Base-by-base conservation (phyloP, 2,888 invertebrate genomes). In the Drosophila algonquin region DNA sequence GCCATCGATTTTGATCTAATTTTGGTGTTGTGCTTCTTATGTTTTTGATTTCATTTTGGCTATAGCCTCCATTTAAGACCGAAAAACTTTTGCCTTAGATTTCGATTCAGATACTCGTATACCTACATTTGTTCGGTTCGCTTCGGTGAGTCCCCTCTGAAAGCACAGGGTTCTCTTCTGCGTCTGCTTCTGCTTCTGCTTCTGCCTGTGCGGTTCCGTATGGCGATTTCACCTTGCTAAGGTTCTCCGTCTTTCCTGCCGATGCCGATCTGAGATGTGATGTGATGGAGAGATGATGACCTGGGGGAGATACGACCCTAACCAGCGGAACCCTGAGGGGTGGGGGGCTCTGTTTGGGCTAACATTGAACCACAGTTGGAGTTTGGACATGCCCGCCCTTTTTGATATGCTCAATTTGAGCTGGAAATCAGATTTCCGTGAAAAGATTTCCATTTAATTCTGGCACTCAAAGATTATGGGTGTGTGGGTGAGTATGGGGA, bases 331-430 rank as follows among this genome's bases (percentile, higher is more conserved):
- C 32, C 24, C 3, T 18, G 18, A 1, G 18, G 18, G 18, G n/a
- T n/a, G 0, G 21, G 21, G 50, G 5, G 14, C 16, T 59, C 5
- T 14, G 35, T 35, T 21, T 14, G 18, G 47, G 21, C n/a, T 58
- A 65, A n/a, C 71, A 72, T 72, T 72, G 72, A 63, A 63, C 59
- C 35, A 35, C 46, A 21, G 14, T n/a, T 2, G 8, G 53, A n/a
- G 44, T 18, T 5, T 16, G 16, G 27, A 27, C 58, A 30, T 30
- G 30, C 69, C 24, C 53, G 53, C 50, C 63, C 61, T 45, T 58
- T 70, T 63, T 63, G 80, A 63, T 47, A 80, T 56, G 86, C 83
- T 77, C 83, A 82, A 82, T 82, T 82, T 85, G 73, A 57, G 67
- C 53, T 48, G 45, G 35, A 71, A 82, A n/a, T 51, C 80, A 82